These are phyloP conservation scores for Tonatia bakeri DNA, from an alignment of 2,113 vertebrate genomes.

Conservation along the genomic window DNA sequence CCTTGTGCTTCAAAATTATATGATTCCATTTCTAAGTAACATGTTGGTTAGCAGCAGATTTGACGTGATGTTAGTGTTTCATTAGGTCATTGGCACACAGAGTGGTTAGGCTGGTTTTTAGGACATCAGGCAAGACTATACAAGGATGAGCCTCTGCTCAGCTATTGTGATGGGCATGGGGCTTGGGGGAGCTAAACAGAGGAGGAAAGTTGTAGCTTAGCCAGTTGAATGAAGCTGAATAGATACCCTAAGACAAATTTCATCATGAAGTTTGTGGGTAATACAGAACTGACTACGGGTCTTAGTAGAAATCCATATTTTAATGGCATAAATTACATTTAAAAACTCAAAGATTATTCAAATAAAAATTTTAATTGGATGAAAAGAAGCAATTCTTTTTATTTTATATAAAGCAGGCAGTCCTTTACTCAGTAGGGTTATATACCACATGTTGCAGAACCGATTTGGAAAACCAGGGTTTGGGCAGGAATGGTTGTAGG, in stretches of 20 bases:
- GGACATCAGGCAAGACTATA: neutral
- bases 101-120: neutral
- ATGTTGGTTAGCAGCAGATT: neutral
- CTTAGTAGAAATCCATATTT: conserved; percentile 25
- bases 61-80: neutral
- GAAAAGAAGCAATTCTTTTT: conserved; percentile 28
- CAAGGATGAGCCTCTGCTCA: neutral
- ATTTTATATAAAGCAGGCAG: conserved; percentile 44
- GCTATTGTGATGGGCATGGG: neutral
- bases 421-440: conserved; percentile 44
- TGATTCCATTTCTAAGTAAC: neutral
- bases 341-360: conserved; percentile 16
- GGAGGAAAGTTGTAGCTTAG: neutral
- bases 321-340: conserved; percentile 9
- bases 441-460: neutral
- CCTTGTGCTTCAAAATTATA: conserved; percentile 59
- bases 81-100: neutral
- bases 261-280: neutral
- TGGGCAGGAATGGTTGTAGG: neutral
- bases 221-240: neutral
- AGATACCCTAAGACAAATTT: neutral
- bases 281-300: neutral
- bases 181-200: neutral
- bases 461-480: conserved; percentile 15
- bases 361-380: conserved; percentile 19